Base-by-base conservation (phyloP, 2,113 vertebrate species). In the Scopus umbretta region DNA sequence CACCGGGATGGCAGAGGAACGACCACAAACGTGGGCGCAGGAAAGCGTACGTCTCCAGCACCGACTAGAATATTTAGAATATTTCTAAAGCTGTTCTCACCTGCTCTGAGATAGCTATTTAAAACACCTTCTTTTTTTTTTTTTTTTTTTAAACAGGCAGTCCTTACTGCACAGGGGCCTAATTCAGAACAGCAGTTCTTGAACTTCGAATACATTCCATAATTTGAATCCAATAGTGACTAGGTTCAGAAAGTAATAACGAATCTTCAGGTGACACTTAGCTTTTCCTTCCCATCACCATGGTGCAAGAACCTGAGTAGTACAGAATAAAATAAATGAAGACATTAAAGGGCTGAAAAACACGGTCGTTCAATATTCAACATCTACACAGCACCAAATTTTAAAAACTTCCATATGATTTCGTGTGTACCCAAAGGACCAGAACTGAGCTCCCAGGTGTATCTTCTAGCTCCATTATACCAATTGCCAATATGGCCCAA, bases 241-340 rank as follows among this genome's bases (percentile, higher is more conserved):
- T 43, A 7, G n/a, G 59, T 25, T 45, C 80, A 92, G 70, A 83
- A 68, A 94, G 40, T 32, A 78, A 68, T 5, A 82, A 76, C 1
- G 9, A 23, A 32, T 23, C 79, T 94, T 74, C 78, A 68, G 56
- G 10, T 55, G 80, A 67, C 80, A 65, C 70, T 93, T n/a, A 67
- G 73, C 72, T 91, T 79, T 76, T 72, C 81, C 74, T 85, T 92
- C 74, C 75, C 70, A 53, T 66, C 92, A 90, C 66, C 82, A 38
- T 34, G 40, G 8, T 65, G 49, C 71, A 90, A 96, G 70, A 82
- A 75, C 66, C 66, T 72, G 13, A 74, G 49, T 5, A 65, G 74
- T 8, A n/a, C 53, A 83, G 78, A 59, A 80, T 56, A n/a, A 87
- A 86, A 58, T 58, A 61, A 58, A 92, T 21, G 4, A 59, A 55